A percentile compares a stretch with the other conserved stretches of the same genome.
Conservation (phyloP, 1,140 invertebrate genomes). For the Archegozetes longisetosus region DNA sequence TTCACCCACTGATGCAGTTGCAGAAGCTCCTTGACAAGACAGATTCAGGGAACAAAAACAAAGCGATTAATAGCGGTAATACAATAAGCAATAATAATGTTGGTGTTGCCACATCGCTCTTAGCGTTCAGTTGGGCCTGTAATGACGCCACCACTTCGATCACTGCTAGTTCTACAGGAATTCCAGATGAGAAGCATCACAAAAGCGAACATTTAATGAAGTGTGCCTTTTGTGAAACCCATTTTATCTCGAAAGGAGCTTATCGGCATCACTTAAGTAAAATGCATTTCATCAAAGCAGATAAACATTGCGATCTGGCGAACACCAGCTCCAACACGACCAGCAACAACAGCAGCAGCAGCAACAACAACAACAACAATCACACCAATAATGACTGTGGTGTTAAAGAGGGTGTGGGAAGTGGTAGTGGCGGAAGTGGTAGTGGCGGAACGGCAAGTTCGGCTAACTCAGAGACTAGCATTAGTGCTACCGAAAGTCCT, state of each 20-base stretch:
- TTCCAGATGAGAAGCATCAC: not conserved
- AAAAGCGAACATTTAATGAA: slow-evolving; percentile 49
- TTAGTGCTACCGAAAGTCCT: slow-evolving; percentile 47
- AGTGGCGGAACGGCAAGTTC: not conserved
- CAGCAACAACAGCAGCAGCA: slow-evolving; percentile 2
- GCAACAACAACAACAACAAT: slow-evolving; percentile 7
- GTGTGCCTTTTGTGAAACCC: slow-evolving; percentile 88
- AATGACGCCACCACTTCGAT: slow-evolving; percentile 55
- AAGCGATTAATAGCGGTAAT: not conserved
- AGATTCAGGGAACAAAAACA: slow-evolving; percentile 33
- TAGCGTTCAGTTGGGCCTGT: slow-evolving; percentile 83
- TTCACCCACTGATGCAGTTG: slow-evolving; percentile 61
- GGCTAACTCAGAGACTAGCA: slow-evolving; percentile 12
- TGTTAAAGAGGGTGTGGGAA: slow-evolving; percentile 16
- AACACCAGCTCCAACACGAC: slow-evolving; percentile 14
- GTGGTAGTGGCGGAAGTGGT: slow-evolving; percentile 24
- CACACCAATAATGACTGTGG: slow-evolving; percentile 7
- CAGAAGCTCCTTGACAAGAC: slow-evolving; percentile 90
- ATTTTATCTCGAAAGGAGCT: slow-evolving; percentile 87
- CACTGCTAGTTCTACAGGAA: slow-evolving; percentile 42
- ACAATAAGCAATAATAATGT: not conserved
- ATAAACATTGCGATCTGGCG: slow-evolving; percentile 46
- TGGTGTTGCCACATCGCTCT: slow-evolving; percentile 48
- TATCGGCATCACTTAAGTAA: slow-evolving; percentile 91
- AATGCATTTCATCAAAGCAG: slow-evolving; percentile 91